Base-by-base conservation (phyloP, 2,797 vertebrate species). In the Silurus lanzhouensis region DNA sequence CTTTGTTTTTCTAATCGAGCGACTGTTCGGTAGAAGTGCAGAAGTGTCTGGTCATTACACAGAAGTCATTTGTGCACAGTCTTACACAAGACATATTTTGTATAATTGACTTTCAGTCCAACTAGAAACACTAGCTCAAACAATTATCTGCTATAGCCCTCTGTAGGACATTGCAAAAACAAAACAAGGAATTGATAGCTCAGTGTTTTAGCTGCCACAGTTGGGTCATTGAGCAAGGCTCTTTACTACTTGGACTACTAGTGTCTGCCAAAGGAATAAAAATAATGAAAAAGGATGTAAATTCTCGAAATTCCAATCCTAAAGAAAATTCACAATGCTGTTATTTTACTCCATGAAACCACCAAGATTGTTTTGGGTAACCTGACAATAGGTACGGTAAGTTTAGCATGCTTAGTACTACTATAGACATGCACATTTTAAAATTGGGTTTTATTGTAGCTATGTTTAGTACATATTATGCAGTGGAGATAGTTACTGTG, bases 1-100 rank as follows among this genome's bases (percentile, higher is more conserved):
- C 63, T 63, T 72, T 61, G 25, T 66, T 86, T 80, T 83, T 57
- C 60, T 63, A 74, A 75, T 75, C 17, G 14, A 81, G 74, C 2
- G 0, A 19, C 46, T 10, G 46, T 66, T 83, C 22, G n/a, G 58
- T 2, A 58, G 60, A 66, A 8, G 75, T 64, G 2, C 5, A 72
- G n/a, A 64, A 44, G 60, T 17, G 20, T 1, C 12, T 19, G 5
- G 27, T 20, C 60, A 63, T 58, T 66, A 72, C 4, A 22, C 52
- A 31, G 20, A 15, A 8, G 46, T 58, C 27, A 15, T 78, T 12
- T 60, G 20, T 68, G 66, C 27, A 60, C 20, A 52, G 20, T 46
- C 20, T 71, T 22, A 71, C 1, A 5, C 58, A 64, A 46, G n/a
- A 64, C 6, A 64, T 44, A 63, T 6, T 79, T 64, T 64, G 22